Evolutionary conservation across 1,140 invertebrate genomes (phyloP), one percentile per base, ranked within the genome.

Genomic region (Drosophila repleta): DNA sequence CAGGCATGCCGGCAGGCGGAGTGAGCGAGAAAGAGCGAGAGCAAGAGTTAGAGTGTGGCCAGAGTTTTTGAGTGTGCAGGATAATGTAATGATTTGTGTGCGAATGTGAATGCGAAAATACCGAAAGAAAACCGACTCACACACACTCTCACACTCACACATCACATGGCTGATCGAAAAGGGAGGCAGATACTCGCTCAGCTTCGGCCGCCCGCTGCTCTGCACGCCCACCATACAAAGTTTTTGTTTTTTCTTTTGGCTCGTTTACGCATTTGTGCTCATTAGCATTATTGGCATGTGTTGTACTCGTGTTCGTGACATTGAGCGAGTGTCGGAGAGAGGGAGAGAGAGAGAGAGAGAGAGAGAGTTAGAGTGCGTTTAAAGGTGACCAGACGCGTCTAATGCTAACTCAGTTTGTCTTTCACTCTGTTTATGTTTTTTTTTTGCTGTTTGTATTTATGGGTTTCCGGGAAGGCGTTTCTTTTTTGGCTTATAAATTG

Each of bases 181-280:
- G n/a, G 26, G 48, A 17, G n/a, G 46, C 15, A 52, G 41, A 15
- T 43, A 49, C 57, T 61, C 26, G 15, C 13, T n/a, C n/a, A 48
- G 62, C 32, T 48, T 48, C 37, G 4, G 41, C 29, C 41, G 41
- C 52, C 53, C 48, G 45, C 32, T 56, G 32, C 51, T 39, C 10
- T 52, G 35, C 17, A 53, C 46, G 35, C 46, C 51, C 57, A 52
- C 53, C 51, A 58, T 21, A 8, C 43, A 45, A 61, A 52, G 26
- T 48, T 35, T 35, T 58, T 49, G 75, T 61, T 55, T 43, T 58
- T 49, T 70, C 57, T 55, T 43, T 57, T 52, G 75, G 62, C 74
- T 85, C 82, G 79, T 85, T 85, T 85, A 85, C 74, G 83, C 79
- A 85, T 85, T 76, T 52, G 64, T 65, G 64, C 74, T 84, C 76